These are phyloP conservation scores for Saccostrea echinata DNA, from an alignment of 1,140 invertebrate genomes.

Conservation along the genomic window DNA sequence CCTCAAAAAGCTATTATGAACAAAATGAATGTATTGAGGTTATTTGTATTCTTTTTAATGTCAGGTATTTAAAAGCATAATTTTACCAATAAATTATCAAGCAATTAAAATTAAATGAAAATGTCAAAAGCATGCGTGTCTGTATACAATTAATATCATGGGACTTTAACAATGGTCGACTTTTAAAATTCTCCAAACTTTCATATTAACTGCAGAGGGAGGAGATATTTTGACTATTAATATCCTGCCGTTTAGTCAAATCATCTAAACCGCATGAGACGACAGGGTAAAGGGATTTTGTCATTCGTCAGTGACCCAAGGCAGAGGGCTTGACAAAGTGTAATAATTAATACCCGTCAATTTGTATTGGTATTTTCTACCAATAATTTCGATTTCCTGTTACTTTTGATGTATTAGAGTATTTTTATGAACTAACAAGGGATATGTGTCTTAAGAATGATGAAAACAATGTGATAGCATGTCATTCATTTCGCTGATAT, in stretches of 20 bases:
- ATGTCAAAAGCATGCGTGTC: conserved; percentile 36
- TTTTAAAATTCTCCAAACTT: conserved; percentile 15
- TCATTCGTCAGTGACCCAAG: conserved; percentile 2
- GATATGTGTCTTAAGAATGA: conserved; percentile 15
- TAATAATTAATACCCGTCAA: conserved; percentile 37
- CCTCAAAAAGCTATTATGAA: conserved; percentile 28
- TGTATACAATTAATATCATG: conserved; percentile 21
- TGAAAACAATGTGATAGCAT: neutral
- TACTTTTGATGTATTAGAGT: conserved; percentile 21
- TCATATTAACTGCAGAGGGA: conserved; percentile 27
- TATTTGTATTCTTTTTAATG: conserved; percentile 38
- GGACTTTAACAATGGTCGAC: conserved; percentile 20
- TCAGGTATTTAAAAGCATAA: conserved; percentile 35
- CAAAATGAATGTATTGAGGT: conserved; percentile 27
- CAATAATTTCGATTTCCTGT: conserved; percentile 29
- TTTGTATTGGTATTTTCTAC: conserved; percentile 29
- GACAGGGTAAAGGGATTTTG: conserved; percentile 9
- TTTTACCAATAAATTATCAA: conserved; percentile 38
- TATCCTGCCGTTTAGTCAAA: conserved; percentile 27
- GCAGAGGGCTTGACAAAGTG: conserved; percentile 25
- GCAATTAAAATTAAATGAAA: conserved; percentile 38
- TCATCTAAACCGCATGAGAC: conserved; percentile 15
- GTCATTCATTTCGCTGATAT: neutral
- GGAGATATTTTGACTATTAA: conserved; percentile 25
- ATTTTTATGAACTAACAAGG: neutral